Conservation (phyloP, 2,888 invertebrate species). For the Miltochrista miniata region DNA sequence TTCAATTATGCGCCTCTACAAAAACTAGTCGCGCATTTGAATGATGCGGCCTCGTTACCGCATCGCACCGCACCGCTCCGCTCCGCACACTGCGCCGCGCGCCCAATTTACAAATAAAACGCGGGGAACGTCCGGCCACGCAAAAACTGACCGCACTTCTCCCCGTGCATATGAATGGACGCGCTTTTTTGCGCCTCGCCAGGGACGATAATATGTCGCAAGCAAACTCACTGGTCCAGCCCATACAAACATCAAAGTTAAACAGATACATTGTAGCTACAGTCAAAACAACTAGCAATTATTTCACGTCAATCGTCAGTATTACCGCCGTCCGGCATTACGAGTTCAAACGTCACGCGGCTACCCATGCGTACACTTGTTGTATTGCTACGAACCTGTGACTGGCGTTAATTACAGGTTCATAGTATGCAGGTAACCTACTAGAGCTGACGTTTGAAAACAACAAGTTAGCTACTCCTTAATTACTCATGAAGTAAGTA, state of each 20-base stretch:
- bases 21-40: slow-evolving; percentile 80
- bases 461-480: too few relatives aligned
- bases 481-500: too few relatives aligned
- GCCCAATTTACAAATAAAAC: slow-evolving; percentile 82
- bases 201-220: slow-evolving; percentile 57
- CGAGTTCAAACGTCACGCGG: neutral
- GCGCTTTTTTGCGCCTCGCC: slow-evolving; percentile 60
- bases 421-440: too few relatives aligned
- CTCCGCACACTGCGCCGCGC: slow-evolving; percentile 31
- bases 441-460: too few relatives aligned
- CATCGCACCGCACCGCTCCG: slow-evolving; percentile 33
- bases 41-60: slow-evolving; percentile 59
- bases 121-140: slow-evolving; percentile 76
- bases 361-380: too few relatives aligned
- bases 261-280: too few relatives aligned
- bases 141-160: slow-evolving; percentile 74
- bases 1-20: slow-evolving; percentile 72
- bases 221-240: neutral
- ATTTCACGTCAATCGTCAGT: neutral
- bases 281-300: neutral
- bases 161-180: slow-evolving; percentile 78
- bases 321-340: neutral
- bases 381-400: too few relatives aligned
- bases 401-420: too few relatives aligned
- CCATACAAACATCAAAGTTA: too few relatives aligned